Conservation (phyloP, 1,140 invertebrate genomes). For the Calephelis nemesis region DNA sequence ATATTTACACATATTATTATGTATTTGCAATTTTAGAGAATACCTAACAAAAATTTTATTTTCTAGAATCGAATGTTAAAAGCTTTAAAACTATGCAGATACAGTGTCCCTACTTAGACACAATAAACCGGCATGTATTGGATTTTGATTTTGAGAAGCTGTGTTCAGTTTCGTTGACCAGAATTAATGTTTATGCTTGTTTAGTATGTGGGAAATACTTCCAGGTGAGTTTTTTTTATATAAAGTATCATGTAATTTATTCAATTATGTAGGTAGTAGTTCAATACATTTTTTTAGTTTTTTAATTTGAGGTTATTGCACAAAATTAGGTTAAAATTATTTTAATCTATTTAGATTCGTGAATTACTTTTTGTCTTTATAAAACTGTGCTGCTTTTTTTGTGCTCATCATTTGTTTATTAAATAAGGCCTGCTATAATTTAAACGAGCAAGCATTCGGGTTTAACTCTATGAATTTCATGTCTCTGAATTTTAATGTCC, state of each 20-base stretch:
- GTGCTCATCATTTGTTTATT: too few species aligned
- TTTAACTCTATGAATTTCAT: too few species aligned
- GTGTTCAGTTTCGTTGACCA: constrained; percentile 97
- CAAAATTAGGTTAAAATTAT: too few species aligned
- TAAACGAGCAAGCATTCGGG: too few species aligned
- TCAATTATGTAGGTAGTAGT: not conserved
- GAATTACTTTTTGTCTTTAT: too few species aligned
- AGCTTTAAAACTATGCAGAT: constrained; percentile 45
- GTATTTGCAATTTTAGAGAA: not conserved
- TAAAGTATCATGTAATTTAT: constrained; percentile 3
- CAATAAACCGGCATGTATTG: constrained; percentile 96
- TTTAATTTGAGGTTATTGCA: too few species aligned
- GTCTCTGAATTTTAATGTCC: too few species aligned
- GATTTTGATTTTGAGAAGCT: constrained; percentile 99
- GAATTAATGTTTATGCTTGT: constrained; percentile 99
- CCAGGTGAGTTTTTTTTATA: constrained; percentile 72
- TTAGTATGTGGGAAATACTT: constrained; percentile 99
- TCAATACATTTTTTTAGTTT: too few species aligned
- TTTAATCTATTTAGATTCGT: too few species aligned
- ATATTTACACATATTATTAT: not conserved
- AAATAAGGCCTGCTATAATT: too few species aligned
- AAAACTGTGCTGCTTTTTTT: too few species aligned
- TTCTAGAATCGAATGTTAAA: constrained; percentile 56
- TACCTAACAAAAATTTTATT: not conserved
- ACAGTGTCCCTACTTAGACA: constrained; percentile 96